Evolutionary conservation across 2,888 invertebrate species (phyloP).

Genomic region (Agrypnus murinus): DNA sequence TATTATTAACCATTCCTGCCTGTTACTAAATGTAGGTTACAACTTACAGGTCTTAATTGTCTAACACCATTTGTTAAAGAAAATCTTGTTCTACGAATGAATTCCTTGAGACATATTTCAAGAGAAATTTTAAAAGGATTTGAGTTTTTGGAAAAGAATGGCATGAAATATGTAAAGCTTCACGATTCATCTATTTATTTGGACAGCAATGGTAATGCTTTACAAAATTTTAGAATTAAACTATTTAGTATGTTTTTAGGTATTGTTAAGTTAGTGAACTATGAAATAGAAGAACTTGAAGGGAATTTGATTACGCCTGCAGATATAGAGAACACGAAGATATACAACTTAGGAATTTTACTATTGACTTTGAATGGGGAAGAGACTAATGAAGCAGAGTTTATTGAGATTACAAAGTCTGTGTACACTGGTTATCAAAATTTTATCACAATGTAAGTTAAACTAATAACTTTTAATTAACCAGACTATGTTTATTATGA

Average conservation of each 20-base stretch:
- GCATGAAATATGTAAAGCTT: slow-evolving; percentile 87
- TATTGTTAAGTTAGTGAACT: slow-evolving; percentile 33
- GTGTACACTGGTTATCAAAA: slow-evolving; percentile 79
- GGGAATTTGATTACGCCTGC: neutral
- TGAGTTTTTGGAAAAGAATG: slow-evolving; percentile 85
- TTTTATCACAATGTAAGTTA: slow-evolving; percentile 80
- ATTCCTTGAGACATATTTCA: slow-evolving; percentile 79
- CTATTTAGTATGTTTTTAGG: slow-evolving; percentile 10
- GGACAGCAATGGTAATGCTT: slow-evolving; percentile 75
- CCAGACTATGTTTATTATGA: too few species aligned
- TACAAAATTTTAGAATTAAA: neutral
- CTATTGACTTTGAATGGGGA: slow-evolving; percentile 79
- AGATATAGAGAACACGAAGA: slow-evolving; percentile 81
- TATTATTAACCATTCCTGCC: too few species aligned
- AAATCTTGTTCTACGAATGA: slow-evolving; percentile 72
- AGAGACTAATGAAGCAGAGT: slow-evolving; percentile 70
- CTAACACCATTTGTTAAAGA: slow-evolving; percentile 72
- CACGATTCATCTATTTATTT: slow-evolving; percentile 83
- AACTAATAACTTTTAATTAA: slow-evolving; percentile 29
- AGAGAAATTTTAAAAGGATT: slow-evolving; percentile 83
- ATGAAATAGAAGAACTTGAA: neutral
- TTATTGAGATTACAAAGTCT: slow-evolving; percentile 75
- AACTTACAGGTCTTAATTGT: slow-evolving; percentile 64
- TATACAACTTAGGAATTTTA: slow-evolving; percentile 82
- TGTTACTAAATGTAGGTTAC: slow-evolving; percentile 20